Base-by-base conservation (phyloP, 2,888 invertebrate genomes). In the Tetramorium bicarinatum region DNA sequence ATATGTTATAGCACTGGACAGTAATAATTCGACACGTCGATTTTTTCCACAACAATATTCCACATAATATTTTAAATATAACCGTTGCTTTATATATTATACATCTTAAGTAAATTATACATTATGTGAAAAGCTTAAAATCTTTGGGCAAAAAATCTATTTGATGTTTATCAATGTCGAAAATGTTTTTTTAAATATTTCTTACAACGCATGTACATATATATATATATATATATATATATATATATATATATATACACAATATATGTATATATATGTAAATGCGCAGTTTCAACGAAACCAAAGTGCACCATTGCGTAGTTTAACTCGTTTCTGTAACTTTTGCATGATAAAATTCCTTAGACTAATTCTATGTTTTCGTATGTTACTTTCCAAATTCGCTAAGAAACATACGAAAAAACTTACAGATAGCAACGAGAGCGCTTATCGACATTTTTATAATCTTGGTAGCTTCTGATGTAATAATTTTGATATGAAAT, bases 281-380 rank as follows among this genome's bases (percentile, higher is more conserved):
- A 44, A 66, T 13, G 69, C 83, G 80, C 82, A 88, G 74, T 88
- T 84, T 88, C 82, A 88, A 88, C 80, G 88, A 88, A 83, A 69
- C 81, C 75, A 47, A 77, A 44, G 62, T 64, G 72, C 76, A 82
- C 61, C 80, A 38, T 62, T 59, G 72, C 74, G 66, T 61, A 80
- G 21, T 21, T 83, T 44, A 75, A 79, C 13, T 76, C 52, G n/a
- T 69, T 82, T 79, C 44, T 71, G 29, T 67, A 71, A 85, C 18
- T 64, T 59, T 67, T 9, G 29, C 74, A 56, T 56, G 69, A 38
- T 11, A 81, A 21, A 44, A 47, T 34, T 38, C 64, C 21, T 38
- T 72, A 47, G 59, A 8, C 34, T 11, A 64, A 66, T 69, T 13
- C 52, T 76, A 38, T 61, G 54, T 41, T 77, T 79, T 75, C 52